These are phyloP conservation scores for Allygus modestus DNA, from an alignment of 2,888 invertebrate genomes.

Conservation along the genomic window DNA sequence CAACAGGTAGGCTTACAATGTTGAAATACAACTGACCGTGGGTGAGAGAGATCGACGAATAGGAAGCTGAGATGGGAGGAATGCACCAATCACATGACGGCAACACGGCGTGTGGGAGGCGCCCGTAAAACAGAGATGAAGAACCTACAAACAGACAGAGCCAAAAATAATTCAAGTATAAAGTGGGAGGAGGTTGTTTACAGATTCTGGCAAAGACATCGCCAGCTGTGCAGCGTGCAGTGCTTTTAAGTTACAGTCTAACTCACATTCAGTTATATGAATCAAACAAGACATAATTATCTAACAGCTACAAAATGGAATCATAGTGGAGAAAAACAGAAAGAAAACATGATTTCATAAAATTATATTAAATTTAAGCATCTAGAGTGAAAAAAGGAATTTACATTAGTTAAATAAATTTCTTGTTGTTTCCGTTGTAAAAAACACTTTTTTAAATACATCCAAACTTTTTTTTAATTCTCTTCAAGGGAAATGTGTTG, in stretches of 20 bases:
- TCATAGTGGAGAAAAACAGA: too few species aligned
- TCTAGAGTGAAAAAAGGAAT: too few species aligned
- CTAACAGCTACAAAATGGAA: too few species aligned
- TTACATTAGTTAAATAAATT: too few species aligned
- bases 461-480: too few species aligned
- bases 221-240: neutral
- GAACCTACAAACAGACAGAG: slow-evolving; percentile 18
- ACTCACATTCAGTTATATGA: too few species aligned
- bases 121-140: slow-evolving; percentile 22
- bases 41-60: neutral
- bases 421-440: too few species aligned
- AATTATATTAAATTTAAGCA: too few species aligned
- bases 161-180: slow-evolving; percentile 39
- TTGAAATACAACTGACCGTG: neutral
- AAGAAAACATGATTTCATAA: too few species aligned
- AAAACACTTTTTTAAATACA: too few species aligned
- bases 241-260: neutral
- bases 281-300: too few species aligned
- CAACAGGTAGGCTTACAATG: slow-evolving; percentile 29
- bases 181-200: slow-evolving; percentile 5
- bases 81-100: slow-evolving; percentile 30
- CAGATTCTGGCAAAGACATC: slow-evolving; percentile 26
- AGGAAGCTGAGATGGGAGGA: slow-evolving; percentile 3
- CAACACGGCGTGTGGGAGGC: neutral
- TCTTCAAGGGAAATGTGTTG: too few species aligned